Percentiles rank a stretch among this genome's conserved stretches.
Evolutionary conservation across 1,140 invertebrate genomes (phyloP).

Genomic region (Aphidius gifuensis): DNA sequence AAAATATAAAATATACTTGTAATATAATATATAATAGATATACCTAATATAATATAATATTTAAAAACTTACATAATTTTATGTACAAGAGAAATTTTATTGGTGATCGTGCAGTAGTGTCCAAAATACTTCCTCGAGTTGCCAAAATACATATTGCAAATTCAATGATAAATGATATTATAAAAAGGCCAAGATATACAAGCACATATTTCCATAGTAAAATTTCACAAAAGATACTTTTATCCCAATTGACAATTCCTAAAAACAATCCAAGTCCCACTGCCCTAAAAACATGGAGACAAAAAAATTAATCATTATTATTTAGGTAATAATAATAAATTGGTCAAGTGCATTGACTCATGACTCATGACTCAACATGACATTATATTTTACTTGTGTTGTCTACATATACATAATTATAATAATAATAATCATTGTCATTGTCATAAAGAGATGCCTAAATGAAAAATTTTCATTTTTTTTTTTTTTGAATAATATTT

Average conservation of each 20-base stretch:
- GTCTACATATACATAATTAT: too few relatives aligned
- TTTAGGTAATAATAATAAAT: slow-evolving; percentile 5
- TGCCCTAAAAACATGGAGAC: slow-evolving; percentile 56
- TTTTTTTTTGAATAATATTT: too few relatives aligned
- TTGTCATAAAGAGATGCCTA: too few relatives aligned
- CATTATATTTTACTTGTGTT: neutral
- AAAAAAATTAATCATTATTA: slow-evolving; percentile 5
- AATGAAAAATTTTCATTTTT: too few relatives aligned
- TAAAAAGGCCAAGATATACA: slow-evolving; percentile 69
- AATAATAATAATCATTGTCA: too few relatives aligned
- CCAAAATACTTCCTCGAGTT: slow-evolving; percentile 78
- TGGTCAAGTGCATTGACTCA: too few relatives aligned
- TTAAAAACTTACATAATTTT: slow-evolving; percentile 65
- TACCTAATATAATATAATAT: too few relatives aligned
- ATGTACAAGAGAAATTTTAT: slow-evolving; percentile 83
- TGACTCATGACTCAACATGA: too few relatives aligned
- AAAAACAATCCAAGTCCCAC: slow-evolving; percentile 59
- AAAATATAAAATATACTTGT: slow-evolving; percentile 33
- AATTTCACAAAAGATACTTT: slow-evolving; percentile 55
- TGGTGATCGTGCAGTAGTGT: slow-evolving; percentile 67
- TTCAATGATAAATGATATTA: slow-evolving; percentile 69
- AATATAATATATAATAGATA: neutral
- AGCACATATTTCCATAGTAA: slow-evolving; percentile 69
- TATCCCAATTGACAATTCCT: slow-evolving; percentile 63
- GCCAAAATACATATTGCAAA: slow-evolving; percentile 72